Percentiles rank a stretch among this genome's conserved stretches.
These are phyloP conservation scores for Lophius americanus DNA, from an alignment of 2,797 vertebrate genomes.

Conservation along the genomic window DNA sequence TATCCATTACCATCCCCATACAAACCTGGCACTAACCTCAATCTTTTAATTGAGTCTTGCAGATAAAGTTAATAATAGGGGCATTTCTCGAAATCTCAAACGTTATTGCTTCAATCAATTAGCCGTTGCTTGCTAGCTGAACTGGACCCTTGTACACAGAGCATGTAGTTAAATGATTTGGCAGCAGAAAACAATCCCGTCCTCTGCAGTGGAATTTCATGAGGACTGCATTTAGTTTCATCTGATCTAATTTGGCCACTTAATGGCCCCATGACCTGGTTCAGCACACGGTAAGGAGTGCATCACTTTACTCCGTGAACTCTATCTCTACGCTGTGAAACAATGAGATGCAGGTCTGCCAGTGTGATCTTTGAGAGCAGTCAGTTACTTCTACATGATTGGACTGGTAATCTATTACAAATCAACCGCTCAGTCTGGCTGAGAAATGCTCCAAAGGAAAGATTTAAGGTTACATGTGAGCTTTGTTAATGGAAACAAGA, in stretches of 20 bases:
- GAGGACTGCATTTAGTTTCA: slow-evolving; percentile 47
- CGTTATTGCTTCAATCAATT: neutral
- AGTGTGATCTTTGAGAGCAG: slow-evolving; percentile 3
- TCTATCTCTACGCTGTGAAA: slow-evolving; percentile 26
- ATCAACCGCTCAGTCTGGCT: neutral
- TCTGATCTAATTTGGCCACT: slow-evolving; percentile 57
- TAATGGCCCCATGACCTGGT: slow-evolving; percentile 57
- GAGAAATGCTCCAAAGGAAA: neutral
- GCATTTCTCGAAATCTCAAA: neutral
- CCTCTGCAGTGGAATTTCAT: slow-evolving; percentile 50
- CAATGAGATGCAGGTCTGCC: slow-evolving; percentile 17
- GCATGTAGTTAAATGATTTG: slow-evolving; percentile 27
- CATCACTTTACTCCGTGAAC: slow-evolving; percentile 47
- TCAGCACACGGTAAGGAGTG: slow-evolving; percentile 12
- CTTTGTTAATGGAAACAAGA: no score
- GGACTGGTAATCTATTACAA: neutral
- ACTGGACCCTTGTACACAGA: slow-evolving; percentile 34
- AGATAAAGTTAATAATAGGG: no score
- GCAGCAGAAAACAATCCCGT: slow-evolving; percentile 24
- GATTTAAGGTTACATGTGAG: neutral
- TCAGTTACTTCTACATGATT: slow-evolving; percentile 19
- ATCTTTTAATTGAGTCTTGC: neutral
- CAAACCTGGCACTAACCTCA: neutral
- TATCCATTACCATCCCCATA: neutral
- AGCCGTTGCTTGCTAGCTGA: slow-evolving; percentile 11